Evolutionary conservation across 2,888 invertebrate species (phyloP).

Genomic region (Psylliodes chrysocephalus): DNA sequence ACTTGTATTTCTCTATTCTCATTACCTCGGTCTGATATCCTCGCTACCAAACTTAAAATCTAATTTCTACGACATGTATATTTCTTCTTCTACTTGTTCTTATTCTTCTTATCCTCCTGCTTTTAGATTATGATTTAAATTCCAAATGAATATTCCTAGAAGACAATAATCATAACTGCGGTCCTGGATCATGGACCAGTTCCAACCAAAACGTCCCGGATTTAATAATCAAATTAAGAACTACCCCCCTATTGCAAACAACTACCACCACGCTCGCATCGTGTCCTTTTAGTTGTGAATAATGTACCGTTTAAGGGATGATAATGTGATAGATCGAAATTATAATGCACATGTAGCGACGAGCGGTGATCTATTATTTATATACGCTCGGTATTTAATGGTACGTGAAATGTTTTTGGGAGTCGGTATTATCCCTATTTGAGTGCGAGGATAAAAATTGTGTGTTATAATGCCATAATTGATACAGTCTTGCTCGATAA

Average conservation of each 20-base stretch:
- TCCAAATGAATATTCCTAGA: no score
- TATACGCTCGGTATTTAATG: constrained; percentile 53
- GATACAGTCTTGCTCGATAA: no score
- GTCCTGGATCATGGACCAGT: neutral
- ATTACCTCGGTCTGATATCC: no score
- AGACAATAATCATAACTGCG: no score
- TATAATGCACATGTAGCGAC: constrained; percentile 44
- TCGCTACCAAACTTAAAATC: no score
- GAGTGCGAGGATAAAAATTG: neutral
- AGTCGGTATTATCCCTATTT: neutral
- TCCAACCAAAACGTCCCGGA: neutral
- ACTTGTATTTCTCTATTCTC: no score
- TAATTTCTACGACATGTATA: no score
- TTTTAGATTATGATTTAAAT: no score
- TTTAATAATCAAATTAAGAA: constrained; percentile 35
- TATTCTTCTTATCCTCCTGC: no score
- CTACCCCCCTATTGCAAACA: constrained; percentile 22
- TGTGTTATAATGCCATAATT: neutral
- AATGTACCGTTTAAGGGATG: constrained; percentile 54
- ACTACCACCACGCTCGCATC: neutral
- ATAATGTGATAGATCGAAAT: constrained; percentile 57
- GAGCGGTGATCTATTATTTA: constrained; percentile 23
- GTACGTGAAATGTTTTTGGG: constrained; percentile 54
- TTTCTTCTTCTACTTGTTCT: no score
- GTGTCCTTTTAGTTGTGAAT: constrained; percentile 45